Evolutionary conservation across 2,888 invertebrate genomes (phyloP), one percentile per base, ranked within the genome.

Genomic region (Macaria notata): DNA sequence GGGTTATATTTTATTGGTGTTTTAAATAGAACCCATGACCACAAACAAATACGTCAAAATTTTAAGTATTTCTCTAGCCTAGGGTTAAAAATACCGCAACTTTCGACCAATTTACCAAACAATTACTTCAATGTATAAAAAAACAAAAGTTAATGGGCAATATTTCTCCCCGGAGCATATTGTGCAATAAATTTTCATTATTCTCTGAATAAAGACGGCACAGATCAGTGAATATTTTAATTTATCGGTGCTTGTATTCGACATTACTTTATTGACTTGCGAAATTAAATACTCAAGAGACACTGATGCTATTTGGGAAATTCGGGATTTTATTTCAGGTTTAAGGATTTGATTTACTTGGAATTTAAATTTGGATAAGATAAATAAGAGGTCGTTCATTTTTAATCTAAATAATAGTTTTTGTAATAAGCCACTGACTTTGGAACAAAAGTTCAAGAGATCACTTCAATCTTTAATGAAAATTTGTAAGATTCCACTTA

Each of bases 151-250:
- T 36, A 57, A 54, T 49, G 49, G 42, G 45, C 8, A 49, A 49
- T 41, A 54, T 51, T 44, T 41, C 36, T 54, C 54, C 54, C 51
- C 45, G 19, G 59, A 42, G 54, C 39, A 41, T 50, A 46, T 44
- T 54, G 42, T 36, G 51, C 42, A 44, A 45, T 59, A 52, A 58
- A 55, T 51, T 51, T 48, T 49, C 48, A 54, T 54, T 59, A 59
- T 54, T 51, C 50, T 54, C 50, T 36, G 53, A 53, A 46, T 43
- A n/a, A 49, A 49, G 49, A 58, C 46, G 42, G 49, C 46, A 46
- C 53, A 57, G 57, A 57, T 57, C 58, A 54, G 19, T 46, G 46
- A 46, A 38, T 31, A 46, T 38, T 52, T 56, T 49, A 58, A 58
- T 58, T 58, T 54, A 53, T 54, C 36, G 46, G 31, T 31, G 42